Evolutionary conservation across 1,140 invertebrate genomes (phyloP), one percentile per base, ranked within the genome.

Genomic region (Musca vetustissima): DNA sequence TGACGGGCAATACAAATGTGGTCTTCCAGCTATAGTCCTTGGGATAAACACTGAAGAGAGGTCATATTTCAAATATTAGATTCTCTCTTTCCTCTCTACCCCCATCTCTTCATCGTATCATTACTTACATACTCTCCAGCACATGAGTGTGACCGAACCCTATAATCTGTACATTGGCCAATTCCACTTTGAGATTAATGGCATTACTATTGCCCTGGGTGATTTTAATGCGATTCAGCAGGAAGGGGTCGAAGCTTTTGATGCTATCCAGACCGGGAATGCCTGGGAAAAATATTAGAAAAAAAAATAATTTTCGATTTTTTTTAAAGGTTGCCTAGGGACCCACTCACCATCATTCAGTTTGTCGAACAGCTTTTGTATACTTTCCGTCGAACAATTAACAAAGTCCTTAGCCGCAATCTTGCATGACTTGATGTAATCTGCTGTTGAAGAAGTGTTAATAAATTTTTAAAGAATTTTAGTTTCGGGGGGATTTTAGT

Each of bases 11-110:
- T 67, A 84, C 82, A 36, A 90, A 83, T 73, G 86, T 87, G 2
- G 89, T 90, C 69, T 86, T 86, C 81, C 89, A 90, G 72, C 88
- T 87, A 71, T 87, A 89, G 17, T 87, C 88, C 78, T 88, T 87
- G 47, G 83, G 79, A 79, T 88, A 85, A 0, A 90, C 88, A 68
- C 86, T 88, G 8, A 17, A 36, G 25, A 25, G 21, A 7, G 25
- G 64, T 50, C 4, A 28, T 25, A 66, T 32, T 32, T 32, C 28
- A 4, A 3, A 4, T 9, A 17, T 50, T 21, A 4, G 49, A n/a
- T 6, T 50, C 15, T 50, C 19, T 53, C 22, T 13, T 17, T 13
- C 13, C 22, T 53, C 22, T 53, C 22, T 53, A 2, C 22, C n/a
- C n/a, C n/a, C n/a, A n/a, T 53, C 22, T 53, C 22, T 53, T 50